A percentile compares a stretch with the other conserved stretches of the same genome.
Conservation (phyloP, 2,797 vertebrate genomes). For the Oreochromis grahami region DNA sequence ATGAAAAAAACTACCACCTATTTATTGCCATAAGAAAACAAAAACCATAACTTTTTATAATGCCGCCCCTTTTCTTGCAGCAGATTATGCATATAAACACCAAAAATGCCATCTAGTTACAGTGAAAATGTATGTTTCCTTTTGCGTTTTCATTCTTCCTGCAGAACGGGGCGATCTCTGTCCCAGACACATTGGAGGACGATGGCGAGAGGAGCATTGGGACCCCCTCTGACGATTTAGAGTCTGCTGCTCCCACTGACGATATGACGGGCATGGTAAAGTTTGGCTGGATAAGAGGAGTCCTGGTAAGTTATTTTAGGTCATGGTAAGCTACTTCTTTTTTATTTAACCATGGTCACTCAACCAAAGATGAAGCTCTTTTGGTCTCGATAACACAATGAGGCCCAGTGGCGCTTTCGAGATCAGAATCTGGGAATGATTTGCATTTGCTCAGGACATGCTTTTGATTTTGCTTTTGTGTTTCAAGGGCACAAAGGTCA, state of each 20-base stretch:
- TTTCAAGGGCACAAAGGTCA: background rate
- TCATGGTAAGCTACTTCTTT: background rate
- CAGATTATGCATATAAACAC: background rate
- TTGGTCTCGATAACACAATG: background rate
- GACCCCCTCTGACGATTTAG: slow-evolving; percentile 78
- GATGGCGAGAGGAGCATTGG: slow-evolving; percentile 79
- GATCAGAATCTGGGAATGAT: background rate
- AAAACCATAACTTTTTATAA: background rate
- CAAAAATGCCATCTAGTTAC: background rate
- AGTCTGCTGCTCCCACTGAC: slow-evolving; percentile 69
- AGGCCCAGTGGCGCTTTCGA: background rate
- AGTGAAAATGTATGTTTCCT: background rate
- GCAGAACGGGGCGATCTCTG: slow-evolving; percentile 65
- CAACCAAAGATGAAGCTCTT: background rate
- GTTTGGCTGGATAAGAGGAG: slow-evolving; percentile 98
- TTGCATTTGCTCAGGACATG: background rate
- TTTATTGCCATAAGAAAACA: background rate
- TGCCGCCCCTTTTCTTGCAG: background rate
- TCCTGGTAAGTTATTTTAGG: slow-evolving; percentile 85
- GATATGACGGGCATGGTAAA: slow-evolving; percentile 74
- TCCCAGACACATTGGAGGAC: slow-evolving; percentile 73
- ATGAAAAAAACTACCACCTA: background rate
- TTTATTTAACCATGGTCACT: slow-evolving; percentile 2
- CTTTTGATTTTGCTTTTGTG: background rate
- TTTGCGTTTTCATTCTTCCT: background rate